Evolutionary conservation across 2,888 invertebrate species (phyloP).

Genomic region (Noctua janthina): DNA sequence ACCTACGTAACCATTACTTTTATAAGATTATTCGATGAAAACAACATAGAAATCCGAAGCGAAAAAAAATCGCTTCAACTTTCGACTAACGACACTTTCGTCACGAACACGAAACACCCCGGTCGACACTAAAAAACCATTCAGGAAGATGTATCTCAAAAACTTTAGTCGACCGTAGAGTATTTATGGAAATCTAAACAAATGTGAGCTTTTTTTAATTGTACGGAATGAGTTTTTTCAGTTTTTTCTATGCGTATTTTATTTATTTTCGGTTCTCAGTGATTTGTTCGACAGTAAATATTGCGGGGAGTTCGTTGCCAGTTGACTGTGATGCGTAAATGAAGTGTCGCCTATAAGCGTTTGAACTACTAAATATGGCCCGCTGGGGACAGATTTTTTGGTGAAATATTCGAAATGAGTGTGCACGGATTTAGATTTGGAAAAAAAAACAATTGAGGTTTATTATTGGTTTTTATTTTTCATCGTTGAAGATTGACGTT

Average conservation of each 20-base stretch:
- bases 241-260: conserved; percentile 84
- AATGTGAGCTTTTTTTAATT: conserved; percentile 86
- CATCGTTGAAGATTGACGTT: conserved; percentile 3
- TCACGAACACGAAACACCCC: conserved; percentile 42
- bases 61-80: conserved; percentile 19
- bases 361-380: conserved; percentile 65
- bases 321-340: conserved; percentile 78
- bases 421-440: conserved; percentile 51
- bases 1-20: background rate
- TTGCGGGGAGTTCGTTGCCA: conserved; percentile 58
- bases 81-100: conserved; percentile 24
- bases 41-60: conserved; percentile 1
- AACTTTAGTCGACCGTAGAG: conserved; percentile 79
- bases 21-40: background rate
- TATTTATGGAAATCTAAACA: conserved; percentile 90
- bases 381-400: conserved; percentile 73
- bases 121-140: conserved; percentile 73
- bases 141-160: conserved; percentile 89
- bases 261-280: conserved; percentile 86
- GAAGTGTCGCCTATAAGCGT: conserved; percentile 75
- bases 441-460: conserved; percentile 36
- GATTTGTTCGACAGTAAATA: conserved; percentile 87
- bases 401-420: conserved; percentile 63
- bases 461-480: conserved; percentile 23
- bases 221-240: conserved; percentile 86